These are phyloP conservation scores for Stegostoma tigrinum DNA, from an alignment of 2,113 vertebrate species.

Conservation along the genomic window DNA sequence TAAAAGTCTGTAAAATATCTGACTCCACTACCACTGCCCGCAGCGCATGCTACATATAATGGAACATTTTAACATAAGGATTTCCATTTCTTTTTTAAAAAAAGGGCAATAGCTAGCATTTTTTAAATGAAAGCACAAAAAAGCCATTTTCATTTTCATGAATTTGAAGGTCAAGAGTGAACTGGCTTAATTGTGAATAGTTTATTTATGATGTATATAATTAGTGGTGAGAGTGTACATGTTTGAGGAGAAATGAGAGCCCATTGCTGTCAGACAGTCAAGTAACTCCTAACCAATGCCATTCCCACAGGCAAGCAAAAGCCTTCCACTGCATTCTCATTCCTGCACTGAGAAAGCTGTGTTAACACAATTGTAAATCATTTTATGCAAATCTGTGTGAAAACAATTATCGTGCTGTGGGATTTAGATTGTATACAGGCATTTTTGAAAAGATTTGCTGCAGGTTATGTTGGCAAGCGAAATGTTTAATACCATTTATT, in stretches of 20 bases:
- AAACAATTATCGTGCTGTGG: neutral
- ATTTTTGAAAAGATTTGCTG: neutral
- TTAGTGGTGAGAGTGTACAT: neutral
- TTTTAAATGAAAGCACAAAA: neutral
- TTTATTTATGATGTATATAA: neutral
- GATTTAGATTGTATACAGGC: neutral
- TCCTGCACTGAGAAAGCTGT: neutral
- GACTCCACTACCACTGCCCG: too few species aligned
- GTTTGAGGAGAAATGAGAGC: neutral
- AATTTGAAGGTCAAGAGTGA: neutral
- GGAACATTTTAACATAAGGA: neutral
- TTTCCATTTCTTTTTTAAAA: neutral
- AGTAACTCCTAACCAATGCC: neutral
- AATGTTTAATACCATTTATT: neutral
- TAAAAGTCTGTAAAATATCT: too few species aligned
- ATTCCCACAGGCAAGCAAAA: neutral
- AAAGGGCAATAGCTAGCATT: too few species aligned
- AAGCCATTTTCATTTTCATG: neutral
- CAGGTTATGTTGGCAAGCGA: neutral
- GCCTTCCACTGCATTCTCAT: slow-evolving; percentile 17
- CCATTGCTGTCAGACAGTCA: neutral
- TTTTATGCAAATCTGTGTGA: slow-evolving; percentile 7
- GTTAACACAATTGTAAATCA: neutral
- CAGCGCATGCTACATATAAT: too few species aligned
- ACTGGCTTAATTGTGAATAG: neutral